Evolutionary conservation across 2,797 vertebrate genomes (phyloP).

Genomic region (Eulemur albifrons): DNA sequence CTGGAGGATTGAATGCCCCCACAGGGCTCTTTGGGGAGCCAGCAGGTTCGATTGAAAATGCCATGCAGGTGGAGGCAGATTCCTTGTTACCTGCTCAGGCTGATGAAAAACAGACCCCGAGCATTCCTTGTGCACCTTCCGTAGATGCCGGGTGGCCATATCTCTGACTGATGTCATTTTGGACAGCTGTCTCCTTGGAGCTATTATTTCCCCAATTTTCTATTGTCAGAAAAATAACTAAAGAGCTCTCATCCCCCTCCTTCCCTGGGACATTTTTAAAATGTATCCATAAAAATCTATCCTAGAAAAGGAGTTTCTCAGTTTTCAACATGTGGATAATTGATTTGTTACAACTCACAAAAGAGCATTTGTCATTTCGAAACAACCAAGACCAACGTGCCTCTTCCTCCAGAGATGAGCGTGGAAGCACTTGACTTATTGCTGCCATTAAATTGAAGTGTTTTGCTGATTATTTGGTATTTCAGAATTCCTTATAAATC

Average conservation of each 20-base stretch:
- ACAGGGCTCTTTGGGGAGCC: neutral
- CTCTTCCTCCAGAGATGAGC: slow-evolving; percentile 30
- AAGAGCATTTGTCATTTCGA: slow-evolving; percentile 70
- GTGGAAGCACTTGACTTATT: slow-evolving; percentile 71
- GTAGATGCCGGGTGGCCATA: neutral
- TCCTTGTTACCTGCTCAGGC: slow-evolving; percentile 12
- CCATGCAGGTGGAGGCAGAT: neutral
- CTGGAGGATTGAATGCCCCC: slow-evolving; percentile 14
- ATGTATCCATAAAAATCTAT: slow-evolving; percentile 60
- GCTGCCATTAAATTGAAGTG: slow-evolving; percentile 69
- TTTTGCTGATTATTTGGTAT: slow-evolving; percentile 69
- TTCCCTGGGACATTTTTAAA: slow-evolving; percentile 19
- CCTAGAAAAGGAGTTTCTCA: slow-evolving; percentile 59
- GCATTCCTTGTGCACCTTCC: neutral
- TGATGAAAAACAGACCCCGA: neutral
- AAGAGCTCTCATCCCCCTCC: neutral
- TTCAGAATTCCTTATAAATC: slow-evolving; percentile 75
- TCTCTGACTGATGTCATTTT: neutral
- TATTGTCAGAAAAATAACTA: slow-evolving; percentile 61
- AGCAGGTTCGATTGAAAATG: slow-evolving; percentile 17
- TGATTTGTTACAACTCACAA: slow-evolving; percentile 73
- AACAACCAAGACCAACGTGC: slow-evolving; percentile 45
- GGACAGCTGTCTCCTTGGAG: neutral
- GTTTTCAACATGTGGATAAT: slow-evolving; percentile 65
- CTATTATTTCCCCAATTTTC: slow-evolving; percentile 59